Percentiles rank a stretch among this genome's conserved stretches.
Evolutionary conservation across 2,888 invertebrate genomes (phyloP).

Genomic region (Sepiola atlantica): DNA sequence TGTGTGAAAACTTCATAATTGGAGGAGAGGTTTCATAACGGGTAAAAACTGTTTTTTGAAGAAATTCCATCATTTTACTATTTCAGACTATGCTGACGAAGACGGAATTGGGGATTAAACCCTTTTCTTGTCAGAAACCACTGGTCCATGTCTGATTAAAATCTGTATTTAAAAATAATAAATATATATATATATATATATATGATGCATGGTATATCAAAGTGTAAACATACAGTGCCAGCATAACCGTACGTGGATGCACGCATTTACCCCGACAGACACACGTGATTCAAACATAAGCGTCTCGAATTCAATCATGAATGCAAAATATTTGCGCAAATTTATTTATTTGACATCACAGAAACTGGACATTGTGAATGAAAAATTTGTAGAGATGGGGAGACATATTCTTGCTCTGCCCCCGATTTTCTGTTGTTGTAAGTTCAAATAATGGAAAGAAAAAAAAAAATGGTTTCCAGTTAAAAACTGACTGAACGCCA

Average conservation of each 20-base stretch:
- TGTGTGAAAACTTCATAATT: no score
- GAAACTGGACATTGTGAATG: not conserved
- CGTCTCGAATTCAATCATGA: conserved; percentile 7
- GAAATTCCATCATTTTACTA: no score
- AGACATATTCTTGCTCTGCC: not conserved
- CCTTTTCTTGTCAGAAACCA: no score
- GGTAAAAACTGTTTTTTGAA: no score
- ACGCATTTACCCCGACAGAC: not conserved
- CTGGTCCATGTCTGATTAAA: no score
- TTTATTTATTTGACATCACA: not conserved
- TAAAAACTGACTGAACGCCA: not conserved
- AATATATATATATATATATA: no score
- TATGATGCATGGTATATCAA: no score
- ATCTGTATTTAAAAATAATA: no score
- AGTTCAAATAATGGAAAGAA: not conserved
- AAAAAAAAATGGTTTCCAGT: not conserved
- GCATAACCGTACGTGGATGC: not conserved
- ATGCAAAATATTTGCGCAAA: not conserved
- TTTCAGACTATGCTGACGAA: no score
- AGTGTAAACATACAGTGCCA: not conserved
- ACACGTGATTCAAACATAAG: not conserved
- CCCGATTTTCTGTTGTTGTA: no score
- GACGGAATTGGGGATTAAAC: no score
- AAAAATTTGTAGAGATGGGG: not conserved
- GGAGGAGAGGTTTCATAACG: no score